A percentile compares a stretch with the other conserved stretches of the same genome.
These are phyloP conservation scores for Cheilosia vernalis DNA, from an alignment of 2,888 invertebrate genomes.

Conservation along the genomic window DNA sequence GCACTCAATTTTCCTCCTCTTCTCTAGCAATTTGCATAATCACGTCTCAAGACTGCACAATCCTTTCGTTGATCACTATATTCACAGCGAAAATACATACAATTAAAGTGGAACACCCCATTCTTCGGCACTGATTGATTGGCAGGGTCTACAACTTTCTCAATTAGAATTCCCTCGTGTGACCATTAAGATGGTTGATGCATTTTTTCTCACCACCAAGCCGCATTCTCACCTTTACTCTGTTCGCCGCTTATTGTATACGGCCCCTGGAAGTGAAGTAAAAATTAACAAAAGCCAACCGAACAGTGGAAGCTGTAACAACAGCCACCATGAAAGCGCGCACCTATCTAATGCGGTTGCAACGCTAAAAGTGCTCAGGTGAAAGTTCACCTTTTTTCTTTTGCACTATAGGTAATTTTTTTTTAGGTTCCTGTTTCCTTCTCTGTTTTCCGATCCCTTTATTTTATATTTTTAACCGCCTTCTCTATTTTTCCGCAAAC, in stretches of 20 bases:
- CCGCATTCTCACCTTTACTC: background rate
- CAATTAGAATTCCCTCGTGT: too few species aligned
- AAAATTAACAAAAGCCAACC: conserved; percentile 16
- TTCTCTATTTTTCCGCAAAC: conserved; percentile 32
- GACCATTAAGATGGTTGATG: background rate
- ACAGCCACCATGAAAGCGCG: background rate
- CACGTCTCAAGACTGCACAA: too few species aligned
- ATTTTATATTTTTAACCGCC: conserved; percentile 13
- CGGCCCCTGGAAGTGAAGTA: background rate
- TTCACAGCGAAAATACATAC: too few species aligned
- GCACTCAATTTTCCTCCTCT: too few species aligned
- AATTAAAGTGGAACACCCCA: too few species aligned
- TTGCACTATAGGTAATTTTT: background rate
- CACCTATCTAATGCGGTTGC: conserved; percentile 36
- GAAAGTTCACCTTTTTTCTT: conserved; percentile 27
- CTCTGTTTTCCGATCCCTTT: conserved; percentile 30
- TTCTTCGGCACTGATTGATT: too few species aligned
- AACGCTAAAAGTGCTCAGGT: conserved; percentile 52
- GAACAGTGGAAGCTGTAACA: background rate
- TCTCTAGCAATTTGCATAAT: too few species aligned
- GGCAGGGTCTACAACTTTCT: too few species aligned
- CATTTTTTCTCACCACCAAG: conserved; percentile 7
- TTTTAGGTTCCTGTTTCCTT: conserved; percentile 16
- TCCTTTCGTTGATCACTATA: too few species aligned
- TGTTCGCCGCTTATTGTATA: background rate